phyloP scores from a whole-genome alignment of 2,888 invertebrate genomes.

The Achlya flavicornis region DNA sequence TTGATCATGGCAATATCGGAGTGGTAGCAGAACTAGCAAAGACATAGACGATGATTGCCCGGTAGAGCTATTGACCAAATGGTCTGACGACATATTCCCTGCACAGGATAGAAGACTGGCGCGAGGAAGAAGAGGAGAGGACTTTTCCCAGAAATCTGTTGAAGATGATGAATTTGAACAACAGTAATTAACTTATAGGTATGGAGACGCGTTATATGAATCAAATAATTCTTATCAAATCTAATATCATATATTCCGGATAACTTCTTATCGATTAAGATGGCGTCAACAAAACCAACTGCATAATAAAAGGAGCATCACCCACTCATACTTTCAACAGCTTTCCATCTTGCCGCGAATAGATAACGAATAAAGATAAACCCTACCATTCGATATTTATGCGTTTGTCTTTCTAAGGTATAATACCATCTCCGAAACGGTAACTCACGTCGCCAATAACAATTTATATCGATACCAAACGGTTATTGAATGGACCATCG shows the following conservation, averaged over 20 bases:
- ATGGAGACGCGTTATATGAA: no score
- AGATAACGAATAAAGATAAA: constrained; percentile 71
- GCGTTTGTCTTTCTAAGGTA: constrained; percentile 69
- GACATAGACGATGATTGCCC: no score
- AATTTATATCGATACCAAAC: constrained; percentile 75
- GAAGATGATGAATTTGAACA: no score
- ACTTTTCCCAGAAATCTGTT: no score
- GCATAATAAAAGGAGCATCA: constrained; percentile 50
- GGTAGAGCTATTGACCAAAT: no score
- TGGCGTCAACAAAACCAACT: neutral
- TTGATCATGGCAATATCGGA: no score
- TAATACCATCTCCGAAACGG: constrained; percentile 71
- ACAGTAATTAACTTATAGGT: no score
- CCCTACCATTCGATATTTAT: constrained; percentile 67
- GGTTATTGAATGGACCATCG: constrained; percentile 73
- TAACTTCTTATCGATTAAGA: constrained; percentile 1
- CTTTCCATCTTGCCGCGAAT: constrained; percentile 57
- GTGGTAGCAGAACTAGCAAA: no score
- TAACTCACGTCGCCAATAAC: constrained; percentile 78
- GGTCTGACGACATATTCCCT: no score
- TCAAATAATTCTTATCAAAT: no score
- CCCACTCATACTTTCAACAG: constrained; percentile 61
- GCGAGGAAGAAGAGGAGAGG: no score
- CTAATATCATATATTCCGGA: neutral
- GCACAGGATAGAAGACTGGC: no score